Evolutionary conservation across 2,113 vertebrate species (phyloP), one percentile per base, ranked within the genome.

Genomic region (Callorhinus ursinus): DNA sequence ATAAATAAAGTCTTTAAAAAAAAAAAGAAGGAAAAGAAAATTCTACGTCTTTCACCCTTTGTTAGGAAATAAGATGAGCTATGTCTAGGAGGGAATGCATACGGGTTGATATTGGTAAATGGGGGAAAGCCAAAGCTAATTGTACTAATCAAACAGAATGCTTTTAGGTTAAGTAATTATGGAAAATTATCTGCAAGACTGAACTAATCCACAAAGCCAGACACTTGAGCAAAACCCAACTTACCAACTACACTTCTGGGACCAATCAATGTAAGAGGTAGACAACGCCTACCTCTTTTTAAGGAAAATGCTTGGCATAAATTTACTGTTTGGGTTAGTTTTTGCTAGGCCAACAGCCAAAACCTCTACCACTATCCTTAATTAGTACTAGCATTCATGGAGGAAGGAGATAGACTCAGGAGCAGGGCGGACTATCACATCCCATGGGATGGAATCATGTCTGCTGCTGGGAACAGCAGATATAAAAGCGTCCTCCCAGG

Each of bases 171-270:
- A 97, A 97, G 90, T 93, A 96, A 97, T 97, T 95, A 97, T 11
- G 26, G 94, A 96, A 97, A 97, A 96, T 95, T 97, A 96, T 90
- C 95, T 98, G 93, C 95, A 97, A 97, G 94, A 97, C 96, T 90
- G 93, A 96, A 97, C 97, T 94, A 96, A 97, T 97, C 96, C 90
- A 88, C 97, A 96, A 88, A 96, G 96, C 77, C 96, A 97, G 96
- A 97, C 90, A 97, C 80, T 97, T 93, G 93, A 95, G 76, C 76
- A 97, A 97, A 97, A 94, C 92, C 85, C 97, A 97, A 93, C 87
- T 96, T 71, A 97, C 90, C 92, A 92, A 87, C 88, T 95, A 90
- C 5, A 96, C 96, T 97, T 93, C 90, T 90, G 96, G 93, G 90
- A 93, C 84, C 72, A 97, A 97, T 97, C 96, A 97, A 71, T 93